Evolutionary conservation across 2,888 invertebrate species (phyloP), one percentile per base, ranked within the genome.

Genomic region (Trichogramma dendrolimi): DNA sequence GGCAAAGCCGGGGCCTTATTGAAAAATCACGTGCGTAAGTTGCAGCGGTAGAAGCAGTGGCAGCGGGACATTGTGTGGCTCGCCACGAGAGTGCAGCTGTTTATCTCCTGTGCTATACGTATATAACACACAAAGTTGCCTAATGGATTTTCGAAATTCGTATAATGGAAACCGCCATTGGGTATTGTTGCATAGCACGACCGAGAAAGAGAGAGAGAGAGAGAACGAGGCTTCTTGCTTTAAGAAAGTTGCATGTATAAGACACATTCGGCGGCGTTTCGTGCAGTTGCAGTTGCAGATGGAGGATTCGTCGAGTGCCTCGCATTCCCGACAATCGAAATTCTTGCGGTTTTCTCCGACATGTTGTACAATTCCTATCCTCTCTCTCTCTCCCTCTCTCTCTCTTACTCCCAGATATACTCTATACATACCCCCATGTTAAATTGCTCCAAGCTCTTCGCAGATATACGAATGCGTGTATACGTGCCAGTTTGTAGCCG

Each of bases 241-340:
- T 59, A 58, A 61, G 62, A 56, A 66, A 67, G 63, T 63, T 60
- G 53, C 55, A 60, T 56, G 58, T 47, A 58, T 55, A 58, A 52
- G 67, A 64, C 55, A 66, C 65, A 64, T 67, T 11, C 44, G 40
- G 47, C 47, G 4, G 10, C 14, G 41, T 40, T 14, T 14, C 59
- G 27, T 27, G 27, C 27, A 14, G 38, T 51, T 7, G 43, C 59
- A 47, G 55, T 56, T 14, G 63, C 44, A 6, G 40, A 44, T 60
- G 54, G n/a, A 55, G 51, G 60, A 60, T 63, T 63, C 47, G 14
- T 42, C 38, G 54, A 43, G 54, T 51, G 55, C 48, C 50, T 60
- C 57, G 27, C 60, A 53, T 59, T 62, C 58, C 55, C 27, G 1
- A 55, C 42, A 38, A 60, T 60, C 57, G 50, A 39, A 11, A 63